Percentiles rank a stretch among this genome's conserved stretches.
Evolutionary conservation across 2,888 invertebrate genomes (phyloP).

Genomic region (Agonopterix subpropinquella): DNA sequence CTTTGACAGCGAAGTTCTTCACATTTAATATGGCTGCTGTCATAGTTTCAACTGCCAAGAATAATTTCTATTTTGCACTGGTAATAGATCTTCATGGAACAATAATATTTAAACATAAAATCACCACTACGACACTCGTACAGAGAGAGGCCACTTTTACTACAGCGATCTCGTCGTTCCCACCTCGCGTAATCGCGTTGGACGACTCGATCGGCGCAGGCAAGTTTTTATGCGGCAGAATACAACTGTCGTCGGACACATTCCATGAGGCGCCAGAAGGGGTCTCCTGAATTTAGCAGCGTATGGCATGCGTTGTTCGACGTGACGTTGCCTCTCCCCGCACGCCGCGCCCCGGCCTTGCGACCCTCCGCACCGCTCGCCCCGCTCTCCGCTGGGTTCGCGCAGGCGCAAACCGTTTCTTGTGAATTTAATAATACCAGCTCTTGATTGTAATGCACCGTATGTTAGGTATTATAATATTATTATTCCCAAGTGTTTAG

Average conservation of each 20-base stretch:
- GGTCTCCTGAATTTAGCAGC: conserved; percentile 46
- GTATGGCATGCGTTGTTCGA: conserved; percentile 65
- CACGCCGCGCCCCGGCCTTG: conserved; percentile 61
- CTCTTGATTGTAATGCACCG: conserved; percentile 10
- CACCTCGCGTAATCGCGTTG: conserved; percentile 69
- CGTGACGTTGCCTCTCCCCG: conserved; percentile 63
- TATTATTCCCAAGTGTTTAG: too few relatives aligned
- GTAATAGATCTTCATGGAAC: conserved; percentile 12
- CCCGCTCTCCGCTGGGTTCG: conserved; percentile 42
- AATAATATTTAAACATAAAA: conserved; percentile 35
- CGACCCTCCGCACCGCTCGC: conserved; percentile 47
- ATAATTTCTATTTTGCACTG: conserved; percentile 18
- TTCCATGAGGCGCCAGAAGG: conserved; percentile 13
- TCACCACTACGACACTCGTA: conserved; percentile 30
- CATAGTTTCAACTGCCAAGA: conserved; percentile 22
- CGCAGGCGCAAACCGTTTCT: conserved; percentile 67
- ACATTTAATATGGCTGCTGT: conserved; percentile 21
- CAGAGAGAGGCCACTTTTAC: conserved; percentile 59
- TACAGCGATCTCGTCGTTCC: conserved; percentile 48
- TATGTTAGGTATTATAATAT: not conserved
- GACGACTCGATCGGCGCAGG: conserved; percentile 66
- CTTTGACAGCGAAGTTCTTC: conserved; percentile 53
- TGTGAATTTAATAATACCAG: conserved; percentile 55
- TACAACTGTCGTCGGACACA: conserved; percentile 19
- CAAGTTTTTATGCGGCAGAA: conserved; percentile 47